Base-by-base conservation (phyloP, 1,140 invertebrate species). In the Philopotamus ludificatus region DNA sequence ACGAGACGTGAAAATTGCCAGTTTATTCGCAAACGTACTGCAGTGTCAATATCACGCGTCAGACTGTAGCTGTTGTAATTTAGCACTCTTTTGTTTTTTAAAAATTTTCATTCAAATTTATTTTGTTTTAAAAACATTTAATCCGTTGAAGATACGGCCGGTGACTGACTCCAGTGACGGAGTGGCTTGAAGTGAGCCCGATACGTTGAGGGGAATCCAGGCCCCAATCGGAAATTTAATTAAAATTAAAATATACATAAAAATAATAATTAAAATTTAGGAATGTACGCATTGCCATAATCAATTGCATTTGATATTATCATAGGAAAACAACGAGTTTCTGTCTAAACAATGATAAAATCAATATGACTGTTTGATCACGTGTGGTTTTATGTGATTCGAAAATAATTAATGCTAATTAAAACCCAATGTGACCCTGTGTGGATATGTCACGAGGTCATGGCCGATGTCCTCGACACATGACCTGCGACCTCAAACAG, bases 381-480 rank as follows among this genome's bases (percentile, higher is more conserved):
- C n/a, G n/a, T n/a, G n/a, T n/a, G n/a, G n/a, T 2, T 44, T 44
- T 3, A 15, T 44, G 9, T 44, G n/a, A 44, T 44, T 1, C 18
- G 55, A 41, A 12, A 16, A 20, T 22, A 47, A 41, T 49, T 60
- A 45, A 1, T n/a, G 7, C 15, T 0, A 42, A 7, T 50, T 20
- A 41, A 9, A 28, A 22, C 44, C 3, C 10, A 53, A 54, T 67
- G 12, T 61, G 60, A 16, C 25, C 66, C 66, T 63, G 66, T 49
- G 12, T 10, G 7, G 2, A 23, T 15, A 44, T 51, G 53, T 63
- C 65, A 63, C 59, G 54, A 59, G 66, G 66, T 67, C 66, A 67
- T 22, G 66, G 66, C 55, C 66, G 61, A 12, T 51, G 47, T 28
- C 61, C 66, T 60, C 66, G 66, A 67, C 66, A 67, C 60, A 63